Evolutionary conservation across 1,140 invertebrate genomes (phyloP), one percentile per base, ranked within the genome.

Genomic region (Meloidogyne floridensis): DNA sequence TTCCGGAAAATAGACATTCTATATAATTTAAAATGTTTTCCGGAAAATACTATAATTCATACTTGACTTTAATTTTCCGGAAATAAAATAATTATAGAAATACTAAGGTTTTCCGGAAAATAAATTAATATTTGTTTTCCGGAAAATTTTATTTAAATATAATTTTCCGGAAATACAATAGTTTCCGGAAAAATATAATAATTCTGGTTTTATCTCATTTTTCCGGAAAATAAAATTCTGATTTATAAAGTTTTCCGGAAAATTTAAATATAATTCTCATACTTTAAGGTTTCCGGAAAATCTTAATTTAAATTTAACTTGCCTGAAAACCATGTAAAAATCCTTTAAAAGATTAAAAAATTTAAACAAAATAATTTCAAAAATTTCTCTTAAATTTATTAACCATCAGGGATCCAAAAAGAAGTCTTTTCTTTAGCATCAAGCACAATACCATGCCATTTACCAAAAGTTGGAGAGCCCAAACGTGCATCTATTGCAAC

Each of bases 301-400:
- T 20, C 20, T 20, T 20, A 20, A 20, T 20, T 77, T 65, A n/a
- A 65, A 73, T n/a, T 20, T 6, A 32, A 73, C 47, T 51, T 43
- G 88, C 87, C 78, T 90, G 88, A 65, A 89, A 89, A 70, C 88
- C 88, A 77, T 89, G 88, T 54, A 89, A 77, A 80, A 89, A 89
- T 9, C 59, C 59, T 65, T 65, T n/a, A 65, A n/a, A n/a, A 6
- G n/a, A n/a, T 13, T 65, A n/a, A 3, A 13, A 59, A 59, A 20
- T 20, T 20, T 20, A 20, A 20, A 9, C 10, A 20, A 20, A 2
- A 54, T 10, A 9, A 65, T n/a, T 65, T 65, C 1, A 65, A 65
- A 65, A 3, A n/a, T 65, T 5, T 47, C 3, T 47, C 7, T 47
- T 47, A 47, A 47, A n/a, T 9, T 65, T n/a, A 5, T n/a, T n/a